Base-by-base conservation (phyloP, 2,113 vertebrate genomes). In the Rissa tridactyla region DNA sequence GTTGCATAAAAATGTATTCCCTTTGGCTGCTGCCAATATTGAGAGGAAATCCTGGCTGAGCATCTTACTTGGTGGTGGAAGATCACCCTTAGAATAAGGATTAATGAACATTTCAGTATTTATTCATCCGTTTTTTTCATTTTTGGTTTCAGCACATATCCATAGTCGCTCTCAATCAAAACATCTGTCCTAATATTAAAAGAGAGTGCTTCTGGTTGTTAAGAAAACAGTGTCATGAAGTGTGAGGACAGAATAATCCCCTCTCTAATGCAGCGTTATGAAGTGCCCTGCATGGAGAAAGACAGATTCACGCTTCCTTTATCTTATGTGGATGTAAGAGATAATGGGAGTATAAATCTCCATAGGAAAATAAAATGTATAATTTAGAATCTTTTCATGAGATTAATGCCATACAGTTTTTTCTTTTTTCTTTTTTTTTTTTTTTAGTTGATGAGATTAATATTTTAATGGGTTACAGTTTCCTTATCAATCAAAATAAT, bases 311-410 rank as follows among this genome's bases (percentile, higher is more conserved):
- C 20, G 16, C 58, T 95, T 82, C 58, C 88, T 92, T 94, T 88
- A 84, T 97, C 94, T 93, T 90, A 30, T 47, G 93, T 62, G 61
- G 89, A 94, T 77, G 77, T 89, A 89, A 92, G 82, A 95, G 91
- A 94, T 96, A 97, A 97, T 94, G 75, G 97, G 65, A 88, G 32
- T 82, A 96, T 97, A 94, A 87, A 97, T 98, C 92, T 94, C 76
- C 1, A 2, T 11, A 80, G 95, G 75, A 97, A 95, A 97, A 97
- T 97, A 97, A 96, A 96, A 94, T 80, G 46, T 94, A 40, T 96
- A 97, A 97, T 97, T 97, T 95, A 95, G 73, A 81, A 61, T 91
- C 32, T 92, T 66, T 92, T 91, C 26, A 65, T 62, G 83, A 96
- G 88, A 93, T 94, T 91, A 94, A 68, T 84, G 52, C 70, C 34